Evolutionary conservation across 2,113 vertebrate genomes (phyloP).

Genomic region (Tonatia bakeri): DNA sequence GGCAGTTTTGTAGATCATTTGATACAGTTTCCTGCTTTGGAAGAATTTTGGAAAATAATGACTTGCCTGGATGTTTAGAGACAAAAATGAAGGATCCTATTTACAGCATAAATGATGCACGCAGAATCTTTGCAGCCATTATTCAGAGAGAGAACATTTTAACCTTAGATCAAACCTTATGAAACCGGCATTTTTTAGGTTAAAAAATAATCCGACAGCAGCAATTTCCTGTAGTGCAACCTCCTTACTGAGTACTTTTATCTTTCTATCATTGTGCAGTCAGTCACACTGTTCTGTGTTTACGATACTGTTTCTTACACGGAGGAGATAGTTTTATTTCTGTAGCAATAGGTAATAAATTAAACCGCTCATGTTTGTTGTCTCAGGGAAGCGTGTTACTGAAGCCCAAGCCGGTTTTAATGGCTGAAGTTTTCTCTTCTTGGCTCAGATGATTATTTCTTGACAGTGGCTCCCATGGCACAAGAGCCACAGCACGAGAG

Average conservation of each 20-base stretch:
- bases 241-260: background rate
- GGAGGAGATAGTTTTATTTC: background rate
- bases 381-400: background rate
- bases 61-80: background rate
- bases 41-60: background rate
- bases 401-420: background rate
- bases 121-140: background rate
- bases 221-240: background rate
- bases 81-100: background rate
- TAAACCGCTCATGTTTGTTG: background rate
- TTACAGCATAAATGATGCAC: background rate
- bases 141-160: background rate
- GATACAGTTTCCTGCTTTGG: background rate
- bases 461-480: background rate
- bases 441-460: background rate
- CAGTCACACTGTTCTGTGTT: background rate
- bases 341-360: background rate
- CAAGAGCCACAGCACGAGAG: too few species aligned
- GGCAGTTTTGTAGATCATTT: background rate
- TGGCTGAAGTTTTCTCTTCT: background rate
- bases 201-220: background rate
- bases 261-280: background rate
- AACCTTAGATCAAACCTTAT: background rate
- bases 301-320: background rate
- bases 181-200: background rate